phyloP scores from a whole-genome alignment of 2,113 vertebrate species.

The Psittacus erithacus region DNA sequence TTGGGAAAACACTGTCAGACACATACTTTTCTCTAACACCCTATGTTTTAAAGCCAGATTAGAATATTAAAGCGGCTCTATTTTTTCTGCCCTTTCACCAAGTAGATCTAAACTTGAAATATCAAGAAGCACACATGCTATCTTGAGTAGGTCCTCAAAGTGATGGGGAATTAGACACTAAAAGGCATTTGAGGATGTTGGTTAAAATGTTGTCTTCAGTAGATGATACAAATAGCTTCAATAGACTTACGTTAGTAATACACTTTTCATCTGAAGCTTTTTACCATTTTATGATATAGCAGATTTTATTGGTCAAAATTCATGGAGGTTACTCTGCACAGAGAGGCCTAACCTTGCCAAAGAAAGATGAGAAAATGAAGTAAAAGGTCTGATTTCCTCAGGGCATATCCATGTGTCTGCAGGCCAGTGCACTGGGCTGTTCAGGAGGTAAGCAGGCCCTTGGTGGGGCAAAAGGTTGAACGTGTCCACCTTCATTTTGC shows the following conservation, averaged over 20 bases:
- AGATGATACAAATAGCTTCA: background rate
- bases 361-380: background rate
- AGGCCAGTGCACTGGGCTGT: background rate
- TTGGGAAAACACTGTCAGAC: background rate
- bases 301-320: background rate
- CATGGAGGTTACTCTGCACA: rapidly evolving
- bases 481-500: background rate
- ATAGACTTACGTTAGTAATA: background rate
- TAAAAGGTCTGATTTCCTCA: background rate
- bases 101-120: background rate
- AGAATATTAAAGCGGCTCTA: background rate
- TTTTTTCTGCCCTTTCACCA: background rate
- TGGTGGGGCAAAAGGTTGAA: background rate
- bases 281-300: background rate
- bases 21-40: background rate
- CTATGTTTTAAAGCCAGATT: background rate
- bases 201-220: background rate
- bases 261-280: background rate
- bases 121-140: background rate
- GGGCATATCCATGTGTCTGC: background rate
- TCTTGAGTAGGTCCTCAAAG: background rate
- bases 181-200: background rate
- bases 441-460: background rate
- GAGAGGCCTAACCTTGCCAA: background rate
- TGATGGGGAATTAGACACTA: background rate